Conservation (phyloP, 2,797 vertebrate genomes). For the Philypnodon macrostomus region DNA sequence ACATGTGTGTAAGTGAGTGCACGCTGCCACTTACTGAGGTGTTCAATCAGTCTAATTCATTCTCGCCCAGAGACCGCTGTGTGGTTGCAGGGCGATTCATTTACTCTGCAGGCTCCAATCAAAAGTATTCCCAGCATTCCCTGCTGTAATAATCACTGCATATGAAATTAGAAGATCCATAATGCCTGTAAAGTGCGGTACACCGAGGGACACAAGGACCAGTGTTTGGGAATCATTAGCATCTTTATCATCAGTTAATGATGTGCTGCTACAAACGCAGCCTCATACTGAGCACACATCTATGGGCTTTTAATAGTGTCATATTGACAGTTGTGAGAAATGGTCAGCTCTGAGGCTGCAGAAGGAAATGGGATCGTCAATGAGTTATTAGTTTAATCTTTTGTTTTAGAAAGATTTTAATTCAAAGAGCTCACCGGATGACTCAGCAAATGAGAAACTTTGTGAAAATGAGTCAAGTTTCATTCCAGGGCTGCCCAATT, state of each 20-base stretch:
- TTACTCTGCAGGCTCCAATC: conserved; percentile 79
- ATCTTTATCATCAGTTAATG: background rate
- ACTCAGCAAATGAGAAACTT: background rate
- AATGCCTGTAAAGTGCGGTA: conserved; percentile 45
- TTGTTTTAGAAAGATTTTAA: too few relatives aligned
- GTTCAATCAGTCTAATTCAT: conserved; percentile 83
- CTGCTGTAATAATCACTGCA: conserved; percentile 73
- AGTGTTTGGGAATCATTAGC: conserved; percentile 2
- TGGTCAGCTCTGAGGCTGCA: background rate
- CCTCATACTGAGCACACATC: background rate
- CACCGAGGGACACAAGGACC: conserved; percentile 23
- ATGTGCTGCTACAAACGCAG: background rate
- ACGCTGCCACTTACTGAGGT: conserved; percentile 74
- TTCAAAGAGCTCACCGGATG: background rate
- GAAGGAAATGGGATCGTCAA: background rate
- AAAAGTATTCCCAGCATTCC: conserved; percentile 77
- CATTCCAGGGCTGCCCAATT: too few relatives aligned
- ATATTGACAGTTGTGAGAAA: background rate
- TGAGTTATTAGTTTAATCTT: too few relatives aligned
- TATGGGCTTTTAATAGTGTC: background rate
- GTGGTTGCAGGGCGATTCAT: conserved; percentile 79
- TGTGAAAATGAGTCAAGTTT: too few relatives aligned
- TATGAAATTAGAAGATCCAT: conserved; percentile 68
- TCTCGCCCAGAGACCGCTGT: conserved; percentile 71
- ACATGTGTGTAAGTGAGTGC: conserved; percentile 10